Evolutionary conservation across 2,888 invertebrate species (phyloP).

Genomic region (Tromatobia lineatoria): DNA sequence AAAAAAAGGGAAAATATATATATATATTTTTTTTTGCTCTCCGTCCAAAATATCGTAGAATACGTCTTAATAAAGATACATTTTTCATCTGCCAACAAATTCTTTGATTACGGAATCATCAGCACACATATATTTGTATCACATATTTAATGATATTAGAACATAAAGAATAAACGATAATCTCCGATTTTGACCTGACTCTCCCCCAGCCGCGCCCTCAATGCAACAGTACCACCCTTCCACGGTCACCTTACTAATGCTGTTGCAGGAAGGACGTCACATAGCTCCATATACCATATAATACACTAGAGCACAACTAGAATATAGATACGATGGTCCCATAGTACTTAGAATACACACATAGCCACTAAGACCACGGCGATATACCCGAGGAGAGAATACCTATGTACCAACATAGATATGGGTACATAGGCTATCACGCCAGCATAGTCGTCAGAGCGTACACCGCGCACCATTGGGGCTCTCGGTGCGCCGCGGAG

Average conservation of each 20-base stretch:
- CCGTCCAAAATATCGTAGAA: too few species aligned
- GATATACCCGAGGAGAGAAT: background rate
- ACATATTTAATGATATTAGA: too few species aligned
- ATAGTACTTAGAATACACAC: background rate
- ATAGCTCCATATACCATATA: background rate
- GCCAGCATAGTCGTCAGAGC: constrained; percentile 55
- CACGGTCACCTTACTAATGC: constrained; percentile 24
- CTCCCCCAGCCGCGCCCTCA: background rate
- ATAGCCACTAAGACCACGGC: background rate
- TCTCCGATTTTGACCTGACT: background rate
- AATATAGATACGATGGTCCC: background rate
- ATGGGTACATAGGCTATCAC: constrained; percentile 57
- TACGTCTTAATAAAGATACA: too few species aligned
- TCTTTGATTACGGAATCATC: too few species aligned
- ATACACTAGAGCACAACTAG: constrained; percentile 1
- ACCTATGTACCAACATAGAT: constrained; percentile 33
- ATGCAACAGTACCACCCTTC: constrained; percentile 10
- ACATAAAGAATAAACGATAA: too few species aligned
- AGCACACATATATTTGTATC: too few species aligned
- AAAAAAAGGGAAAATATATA: too few species aligned
- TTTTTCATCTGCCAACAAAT: too few species aligned
- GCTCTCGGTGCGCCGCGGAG: constrained; percentile 43
- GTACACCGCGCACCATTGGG: constrained; percentile 44
- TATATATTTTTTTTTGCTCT: too few species aligned
- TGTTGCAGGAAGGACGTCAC: background rate